Percentiles rank a stretch among this genome's conserved stretches.
Conservation (phyloP, 2,113 vertebrate species). For the Labeo catla region DNA sequence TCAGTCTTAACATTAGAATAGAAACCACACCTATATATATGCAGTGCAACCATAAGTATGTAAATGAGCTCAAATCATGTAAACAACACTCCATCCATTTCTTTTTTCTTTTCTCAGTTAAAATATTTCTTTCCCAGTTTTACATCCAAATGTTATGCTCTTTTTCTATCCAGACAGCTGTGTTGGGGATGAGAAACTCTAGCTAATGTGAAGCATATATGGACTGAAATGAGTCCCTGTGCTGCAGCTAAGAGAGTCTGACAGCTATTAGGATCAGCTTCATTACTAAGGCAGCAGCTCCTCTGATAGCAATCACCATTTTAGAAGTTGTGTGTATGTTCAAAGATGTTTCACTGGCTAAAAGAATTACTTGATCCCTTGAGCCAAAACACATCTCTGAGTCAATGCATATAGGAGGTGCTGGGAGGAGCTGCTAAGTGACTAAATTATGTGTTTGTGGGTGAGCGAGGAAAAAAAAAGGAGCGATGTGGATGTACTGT, state of each 20-base stretch:
- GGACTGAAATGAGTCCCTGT: constrained; percentile 15
- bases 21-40: neutral
- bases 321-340: neutral
- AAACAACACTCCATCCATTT: too few species aligned
- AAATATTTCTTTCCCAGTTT: neutral
- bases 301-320: constrained; percentile 18
- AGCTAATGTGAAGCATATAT: constrained; percentile 13
- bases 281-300: neutral
- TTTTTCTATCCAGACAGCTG: neutral
- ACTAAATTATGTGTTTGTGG: constrained; percentile 33
- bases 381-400: constrained; percentile 18
- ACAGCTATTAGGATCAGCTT: constrained; percentile 26
- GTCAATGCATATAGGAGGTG: neutral
- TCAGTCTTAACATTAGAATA: neutral
- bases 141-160: neutral
- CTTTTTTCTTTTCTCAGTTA: too few species aligned
- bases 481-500: constrained; percentile 56
- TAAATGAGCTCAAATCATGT: too few species aligned
- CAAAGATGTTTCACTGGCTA: neutral
- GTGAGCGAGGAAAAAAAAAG: neutral
- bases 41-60: too few species aligned
- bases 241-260: constrained; percentile 8
- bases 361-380: constrained; percentile 27
- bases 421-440: constrained; percentile 25
- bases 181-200: neutral